These are phyloP conservation scores for Ormyrus rosae DNA, from an alignment of 2,888 invertebrate genomes.

Conservation along the genomic window DNA sequence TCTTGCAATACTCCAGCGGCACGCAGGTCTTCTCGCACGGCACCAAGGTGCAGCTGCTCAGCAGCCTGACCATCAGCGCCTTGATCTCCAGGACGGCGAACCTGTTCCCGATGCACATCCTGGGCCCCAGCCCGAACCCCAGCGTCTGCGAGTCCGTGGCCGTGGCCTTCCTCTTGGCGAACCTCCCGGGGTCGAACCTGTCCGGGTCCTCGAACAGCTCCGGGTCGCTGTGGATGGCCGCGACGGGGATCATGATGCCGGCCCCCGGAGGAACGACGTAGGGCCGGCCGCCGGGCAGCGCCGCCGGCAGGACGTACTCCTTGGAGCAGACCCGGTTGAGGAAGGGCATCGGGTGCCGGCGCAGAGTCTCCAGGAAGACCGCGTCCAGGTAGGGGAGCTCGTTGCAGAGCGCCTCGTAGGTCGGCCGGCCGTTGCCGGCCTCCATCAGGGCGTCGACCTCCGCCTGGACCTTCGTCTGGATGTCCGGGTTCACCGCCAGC, in stretches of 20 bases:
- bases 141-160: slow-evolving; percentile 57
- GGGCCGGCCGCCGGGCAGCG: slow-evolving; percentile 66
- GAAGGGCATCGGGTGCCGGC: slow-evolving; percentile 65
- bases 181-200: slow-evolving; percentile 74
- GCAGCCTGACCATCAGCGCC: slow-evolving; percentile 61
- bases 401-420: slow-evolving; percentile 39
- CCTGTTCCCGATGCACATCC: slow-evolving; percentile 70
- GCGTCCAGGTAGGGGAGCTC: slow-evolving; percentile 46
- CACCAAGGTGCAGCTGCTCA: slow-evolving; percentile 59
- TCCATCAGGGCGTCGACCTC: slow-evolving; percentile 77
- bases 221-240: slow-evolving; percentile 71
- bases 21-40: slow-evolving; percentile 73
- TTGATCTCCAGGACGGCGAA: slow-evolving; percentile 73
- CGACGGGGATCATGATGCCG: slow-evolving; percentile 68
- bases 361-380: slow-evolving; percentile 63
- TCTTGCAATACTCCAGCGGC: slow-evolving; percentile 67
- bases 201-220: slow-evolving; percentile 71
- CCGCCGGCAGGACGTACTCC: slow-evolving; percentile 69
- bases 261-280: slow-evolving; percentile 66
- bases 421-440: neutral
- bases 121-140: slow-evolving; percentile 67
- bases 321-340: slow-evolving; percentile 69
- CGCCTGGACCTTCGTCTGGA: slow-evolving; percentile 63
- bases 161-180: slow-evolving; percentile 54
- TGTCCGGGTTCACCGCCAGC: slow-evolving; percentile 61